Conservation (phyloP, 2,797 vertebrate species). For the Macrochelys suwanniensis region DNA sequence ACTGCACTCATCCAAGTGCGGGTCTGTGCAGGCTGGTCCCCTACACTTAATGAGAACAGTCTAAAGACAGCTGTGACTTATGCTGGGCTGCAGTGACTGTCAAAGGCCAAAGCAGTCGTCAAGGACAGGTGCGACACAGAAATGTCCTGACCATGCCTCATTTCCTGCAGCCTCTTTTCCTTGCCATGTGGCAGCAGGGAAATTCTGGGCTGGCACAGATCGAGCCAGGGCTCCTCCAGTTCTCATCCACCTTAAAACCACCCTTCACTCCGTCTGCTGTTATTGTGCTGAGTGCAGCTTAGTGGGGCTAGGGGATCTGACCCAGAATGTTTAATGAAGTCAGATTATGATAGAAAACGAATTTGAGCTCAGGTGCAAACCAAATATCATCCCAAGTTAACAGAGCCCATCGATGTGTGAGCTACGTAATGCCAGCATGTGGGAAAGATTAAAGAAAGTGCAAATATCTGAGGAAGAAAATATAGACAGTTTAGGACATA, state of each 20-base stretch:
- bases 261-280: neutral
- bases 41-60: neutral
- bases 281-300: neutral
- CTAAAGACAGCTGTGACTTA: neutral
- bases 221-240: neutral
- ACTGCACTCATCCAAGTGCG: conserved; percentile 3
- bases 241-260: neutral
- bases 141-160: fast-evolving
- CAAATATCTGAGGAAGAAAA: neutral
- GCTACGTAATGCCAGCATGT: neutral
- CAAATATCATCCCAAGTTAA: neutral
- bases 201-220: neutral
- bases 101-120: neutral
- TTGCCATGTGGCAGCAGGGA: neutral
- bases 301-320: neutral
- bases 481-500: fast-evolving
- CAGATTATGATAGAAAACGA: too few relatives aligned
- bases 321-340: neutral
- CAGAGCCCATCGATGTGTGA: neutral
- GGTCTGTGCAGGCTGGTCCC: neutral
- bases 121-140: neutral
- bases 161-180: neutral
- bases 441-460: neutral
- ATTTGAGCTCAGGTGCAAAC: neutral
- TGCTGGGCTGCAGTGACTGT: too few relatives aligned